These are phyloP conservation scores for Lontra canadensis DNA, from an alignment of 2,113 vertebrate species.

Conservation along the genomic window DNA sequence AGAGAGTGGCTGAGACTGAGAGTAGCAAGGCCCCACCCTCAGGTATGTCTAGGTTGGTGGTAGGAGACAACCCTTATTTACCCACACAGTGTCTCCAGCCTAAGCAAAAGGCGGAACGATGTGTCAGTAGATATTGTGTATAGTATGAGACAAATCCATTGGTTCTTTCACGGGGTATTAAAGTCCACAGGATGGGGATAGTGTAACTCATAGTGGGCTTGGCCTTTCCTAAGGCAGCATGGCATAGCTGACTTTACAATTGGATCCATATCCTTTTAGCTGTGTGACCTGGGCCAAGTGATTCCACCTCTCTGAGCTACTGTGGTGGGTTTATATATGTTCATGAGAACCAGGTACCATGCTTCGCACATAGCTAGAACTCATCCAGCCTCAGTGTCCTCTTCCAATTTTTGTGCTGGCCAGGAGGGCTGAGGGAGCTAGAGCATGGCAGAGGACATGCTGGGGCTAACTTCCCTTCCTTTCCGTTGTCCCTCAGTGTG, in stretches of 20 bases:
- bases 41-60: background rate
- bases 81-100: background rate
- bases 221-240: background rate
- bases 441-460: background rate
- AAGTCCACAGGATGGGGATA: background rate
- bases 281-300: background rate
- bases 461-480: background rate
- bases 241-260: background rate
- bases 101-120: background rate
- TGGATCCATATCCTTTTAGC: background rate
- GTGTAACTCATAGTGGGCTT: background rate
- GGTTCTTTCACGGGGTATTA: background rate
- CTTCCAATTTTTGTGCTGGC: background rate
- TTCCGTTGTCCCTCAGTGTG: conserved; percentile 85
- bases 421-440: background rate
- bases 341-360: background rate
- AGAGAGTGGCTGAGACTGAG: background rate
- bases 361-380: background rate
- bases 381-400: background rate
- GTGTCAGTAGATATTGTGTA: background rate
- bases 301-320: background rate
- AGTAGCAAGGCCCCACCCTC: background rate
- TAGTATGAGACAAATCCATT: background rate
- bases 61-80: background rate
- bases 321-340: background rate